A percentile compares a stretch with the other conserved stretches of the same genome.
Evolutionary conservation across 1,140 invertebrate genomes (phyloP).

Genomic region (Solen grandis): DNA sequence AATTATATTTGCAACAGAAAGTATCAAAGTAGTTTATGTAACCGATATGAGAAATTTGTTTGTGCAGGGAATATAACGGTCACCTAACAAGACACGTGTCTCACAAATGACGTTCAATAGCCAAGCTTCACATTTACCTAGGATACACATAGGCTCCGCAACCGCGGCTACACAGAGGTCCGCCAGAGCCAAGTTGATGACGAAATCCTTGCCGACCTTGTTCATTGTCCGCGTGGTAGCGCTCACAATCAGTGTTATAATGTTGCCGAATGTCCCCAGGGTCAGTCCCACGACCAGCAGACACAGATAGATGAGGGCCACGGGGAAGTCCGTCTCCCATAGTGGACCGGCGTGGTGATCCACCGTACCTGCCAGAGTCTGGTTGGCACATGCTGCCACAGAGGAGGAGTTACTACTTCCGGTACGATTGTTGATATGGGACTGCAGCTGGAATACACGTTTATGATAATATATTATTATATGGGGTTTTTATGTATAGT

Average conservation of each 20-base stretch:
- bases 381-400: neutral
- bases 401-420: no score
- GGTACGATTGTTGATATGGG: no score
- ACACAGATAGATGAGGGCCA: conserved; percentile 67
- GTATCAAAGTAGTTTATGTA: no score
- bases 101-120: no score
- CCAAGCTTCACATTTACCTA: conserved; percentile 70
- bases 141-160: conserved; percentile 76
- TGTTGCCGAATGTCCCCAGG: conserved; percentile 67
- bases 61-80: no score
- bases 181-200: conserved; percentile 77
- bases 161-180: conserved; percentile 74
- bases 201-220: conserved; percentile 71
- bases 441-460: no score
- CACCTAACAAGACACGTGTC: no score
- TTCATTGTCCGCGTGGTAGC: conserved; percentile 56
- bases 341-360: conserved; percentile 47
- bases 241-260: conserved; percentile 66
- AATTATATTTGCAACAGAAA: no score
- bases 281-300: conserved; percentile 60
- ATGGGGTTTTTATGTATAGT: no score
- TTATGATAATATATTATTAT: no score
- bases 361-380: neutral
- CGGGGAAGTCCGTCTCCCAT: conserved; percentile 52
- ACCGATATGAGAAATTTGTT: no score